Base-by-base conservation (phyloP, 2,888 invertebrate genomes). In the Acleris cristana region DNA sequence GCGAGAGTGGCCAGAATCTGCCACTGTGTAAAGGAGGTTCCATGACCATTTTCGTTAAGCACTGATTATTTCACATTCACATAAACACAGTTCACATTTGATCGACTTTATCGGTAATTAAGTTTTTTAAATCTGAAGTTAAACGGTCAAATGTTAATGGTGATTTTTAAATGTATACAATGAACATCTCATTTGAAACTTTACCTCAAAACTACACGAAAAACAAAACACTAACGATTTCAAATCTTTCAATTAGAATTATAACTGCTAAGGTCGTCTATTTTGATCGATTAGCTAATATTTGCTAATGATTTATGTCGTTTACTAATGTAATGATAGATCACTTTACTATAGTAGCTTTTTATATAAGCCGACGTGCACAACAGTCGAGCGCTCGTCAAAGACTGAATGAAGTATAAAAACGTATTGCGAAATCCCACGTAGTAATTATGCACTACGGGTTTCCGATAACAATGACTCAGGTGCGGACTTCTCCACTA, bases 1-100 rank as follows among this genome's bases (percentile, higher is more conserved):
- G 92, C 48, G 92, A 92, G 19, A 92, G 79, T 34, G 92, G 92
- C 92, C 92, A 92, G 71, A 92, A 90, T 26, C 89, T 85, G 77
- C 89, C 88, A 69, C 81, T 83, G 73, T 84, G 85, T 70, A 89
- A 87, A 57, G 87, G 80, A 70, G 90, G 83, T 85, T 92, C 92
- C 90, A 92, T 90, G 74, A 92, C 90, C 92, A 92, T 92, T 83
- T 87, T 89, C 60, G 72, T 67, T 69, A 59, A 70, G 71, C 70
- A 70, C 72, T 74, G 63, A 63, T 54, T 34, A 10, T 34, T 56
- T 53, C 52, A 66, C 61, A 30, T 59, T 72, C 70, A 76, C 76
- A 73, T 73, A 76, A 73, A 73, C 75, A 76, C 71, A 71, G 63
- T 71, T 65, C 23, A 10, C 51, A 19, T 34, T 10, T 10, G 10